Evolutionary conservation across 2,888 invertebrate genomes (phyloP), one percentile per base, ranked within the genome.

Genomic region (Cyrtodaria siliqua): DNA sequence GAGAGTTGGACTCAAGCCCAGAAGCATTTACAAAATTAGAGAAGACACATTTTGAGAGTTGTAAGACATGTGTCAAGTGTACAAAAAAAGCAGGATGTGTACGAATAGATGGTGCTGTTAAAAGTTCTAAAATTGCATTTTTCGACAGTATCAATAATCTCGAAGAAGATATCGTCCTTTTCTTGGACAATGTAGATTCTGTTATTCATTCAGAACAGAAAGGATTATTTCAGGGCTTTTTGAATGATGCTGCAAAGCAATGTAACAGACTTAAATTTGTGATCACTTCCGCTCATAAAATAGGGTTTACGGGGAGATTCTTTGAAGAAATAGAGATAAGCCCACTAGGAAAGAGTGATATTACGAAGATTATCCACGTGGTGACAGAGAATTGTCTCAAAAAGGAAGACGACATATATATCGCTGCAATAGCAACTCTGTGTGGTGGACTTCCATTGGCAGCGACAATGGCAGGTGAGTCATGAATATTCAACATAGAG

Each of bases 401-500:
- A 16, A 38, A 60, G n/a, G 29, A 27, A 27, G 49, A 60, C 49
- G 29, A 29, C 12, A 60, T 60, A 18, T 60, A 49, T n/a, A 47
- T 60, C 20, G 20, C 27, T 26, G 38, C 29, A 1, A 60, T 60
- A 18, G 47, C 24, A n/a, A 60, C 29, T 8, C 29, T 47, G 23
- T 60, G 60, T 49, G 60, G 29, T 18, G 60, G 60, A 9, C 29
- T 60, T 3, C 60, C 60, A n/a, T 16, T 60, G 24, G 44, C 44
- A 2, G 60, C 60, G 3, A 20, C 23, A 1, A 60, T 60, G 60
- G 60, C 49, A 18, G 60, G 60, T 60, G 47, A n/a, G 60, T 60
- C n/a, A n/a, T n/a, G n/a, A n/a, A n/a, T n/a, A n/a, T n/a, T n/a
- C n/a, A n/a, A n/a, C n/a, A n/a, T n/a, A n/a, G n/a, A n/a, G n/a